Conservation (phyloP, 2,888 invertebrate genomes). For the Epistrophe grossulariae region DNA sequence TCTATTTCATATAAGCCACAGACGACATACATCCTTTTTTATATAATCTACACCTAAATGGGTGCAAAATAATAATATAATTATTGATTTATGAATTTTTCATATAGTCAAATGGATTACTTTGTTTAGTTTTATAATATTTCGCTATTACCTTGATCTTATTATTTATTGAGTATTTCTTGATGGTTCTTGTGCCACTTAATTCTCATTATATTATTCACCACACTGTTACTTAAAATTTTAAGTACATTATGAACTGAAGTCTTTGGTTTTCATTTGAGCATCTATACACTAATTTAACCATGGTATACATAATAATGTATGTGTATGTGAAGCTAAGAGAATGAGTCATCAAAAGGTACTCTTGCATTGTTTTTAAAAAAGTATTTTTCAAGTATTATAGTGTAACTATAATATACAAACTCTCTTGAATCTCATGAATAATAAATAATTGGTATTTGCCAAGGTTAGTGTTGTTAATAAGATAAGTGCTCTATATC, state of each 20-base stretch:
- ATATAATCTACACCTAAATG: no score
- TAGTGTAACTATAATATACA: neutral
- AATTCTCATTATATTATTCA: conserved; percentile 8
- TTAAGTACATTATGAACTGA: neutral
- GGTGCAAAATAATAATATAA: no score
- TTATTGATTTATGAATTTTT: neutral
- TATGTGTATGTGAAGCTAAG: neutral
- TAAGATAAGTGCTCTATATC: conserved; percentile 14
- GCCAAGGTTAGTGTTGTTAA: conserved; percentile 44
- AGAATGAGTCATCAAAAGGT: neutral
- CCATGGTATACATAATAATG: neutral
- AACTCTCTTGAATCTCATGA: conserved; percentile 25
- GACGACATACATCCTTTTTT: no score
- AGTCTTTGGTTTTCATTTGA: neutral
- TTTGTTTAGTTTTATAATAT: neutral
- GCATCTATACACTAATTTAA: neutral
- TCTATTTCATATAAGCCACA: no score
- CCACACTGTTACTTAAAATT: neutral
- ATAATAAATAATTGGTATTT: conserved; percentile 46
- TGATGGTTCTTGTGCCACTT: neutral
- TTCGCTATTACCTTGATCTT: neutral
- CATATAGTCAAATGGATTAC: neutral
- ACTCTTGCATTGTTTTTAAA: neutral
- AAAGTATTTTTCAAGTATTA: neutral
- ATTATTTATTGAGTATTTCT: neutral